Conservation (phyloP, 1,140 invertebrate genomes). For the Diorhabda carinulata region DNA sequence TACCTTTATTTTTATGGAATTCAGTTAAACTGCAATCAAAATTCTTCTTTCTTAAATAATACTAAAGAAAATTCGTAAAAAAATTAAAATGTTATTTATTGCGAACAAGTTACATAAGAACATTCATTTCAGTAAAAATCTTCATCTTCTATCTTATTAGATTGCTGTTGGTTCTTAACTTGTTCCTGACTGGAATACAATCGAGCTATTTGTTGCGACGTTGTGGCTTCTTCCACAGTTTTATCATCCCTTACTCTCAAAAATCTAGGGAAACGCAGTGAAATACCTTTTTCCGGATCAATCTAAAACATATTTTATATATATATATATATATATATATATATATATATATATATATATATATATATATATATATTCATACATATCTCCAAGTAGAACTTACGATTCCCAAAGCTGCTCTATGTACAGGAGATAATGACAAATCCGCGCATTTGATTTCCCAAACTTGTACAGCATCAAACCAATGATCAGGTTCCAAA, state of each 20-base stretch:
- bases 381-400: conserved; percentile 39
- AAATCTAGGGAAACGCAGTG: conserved; percentile 93
- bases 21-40: too few relatives aligned
- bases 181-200: conserved; percentile 89
- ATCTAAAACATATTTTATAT: conserved; percentile 52
- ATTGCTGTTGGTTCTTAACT: conserved; percentile 72
- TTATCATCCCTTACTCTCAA: conserved; percentile 93
- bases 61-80: too few relatives aligned
- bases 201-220: conserved; percentile 77
- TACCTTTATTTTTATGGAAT: too few relatives aligned
- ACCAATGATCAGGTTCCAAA: conserved; percentile 91
- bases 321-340: neutral
- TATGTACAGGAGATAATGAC: conserved; percentile 92
- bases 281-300: conserved; percentile 91
- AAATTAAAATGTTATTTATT: too few relatives aligned
- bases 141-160: conserved; percentile 51
- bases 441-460: conserved; percentile 99
- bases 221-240: conserved; percentile 86
- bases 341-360: neutral
- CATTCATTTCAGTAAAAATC: conserved; percentile 61
- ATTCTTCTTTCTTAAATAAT: too few relatives aligned
- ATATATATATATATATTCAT: neutral
- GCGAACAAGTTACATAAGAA: neutral
- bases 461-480: conserved; percentile 90
- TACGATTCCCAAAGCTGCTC: conserved; percentile 83